Evolutionary conservation across 2,888 invertebrate genomes (phyloP), one percentile per base, ranked within the genome.

Genomic region (Tetanocera ferruginea): DNA sequence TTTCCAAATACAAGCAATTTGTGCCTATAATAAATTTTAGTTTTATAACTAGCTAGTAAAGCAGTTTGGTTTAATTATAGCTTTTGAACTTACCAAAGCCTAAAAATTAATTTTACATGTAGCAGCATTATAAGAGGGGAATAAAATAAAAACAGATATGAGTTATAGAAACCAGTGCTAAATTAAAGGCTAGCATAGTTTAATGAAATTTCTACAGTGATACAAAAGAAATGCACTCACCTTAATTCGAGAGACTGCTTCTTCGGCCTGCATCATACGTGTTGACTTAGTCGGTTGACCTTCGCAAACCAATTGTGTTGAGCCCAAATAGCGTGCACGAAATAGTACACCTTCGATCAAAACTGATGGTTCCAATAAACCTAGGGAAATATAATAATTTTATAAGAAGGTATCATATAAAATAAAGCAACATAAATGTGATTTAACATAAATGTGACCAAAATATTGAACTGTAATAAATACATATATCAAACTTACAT

Each of bases 261-360:
- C 99, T 91, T 99, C 99, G 1, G 99, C 99, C 90, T 99, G 99
- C 92, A 98, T 96, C 99, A 99, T 99, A 82, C 99, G 92, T 25
- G 99, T 98, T 3, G 98, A 97, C 91, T 99, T 99, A 0, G 98
- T 99, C 2, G 99, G 99, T 87, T 99, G 98, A 0, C 99, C 99
- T 89, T 99, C 99, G 88, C 98, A 99, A 11, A 98, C 97, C 79
- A 99, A 93, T 90, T 99, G 99, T 5, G 99, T 99, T 37, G 99
- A 99, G 78, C 99, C 99, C 83, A 99, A 93, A 90, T 99, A 99
- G 76, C 97, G 86, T 77, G 99, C 99, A 70, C 99, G 96, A 92
- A 99, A 99, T 82, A 99, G 91, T 51, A 99, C 99, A 71, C 99
- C 99, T 91, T 99, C 99, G 90, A 99, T 99, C 87, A 99, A 93